Conservation (phyloP, 2,888 invertebrate species). For the Synergus itoensis region DNA sequence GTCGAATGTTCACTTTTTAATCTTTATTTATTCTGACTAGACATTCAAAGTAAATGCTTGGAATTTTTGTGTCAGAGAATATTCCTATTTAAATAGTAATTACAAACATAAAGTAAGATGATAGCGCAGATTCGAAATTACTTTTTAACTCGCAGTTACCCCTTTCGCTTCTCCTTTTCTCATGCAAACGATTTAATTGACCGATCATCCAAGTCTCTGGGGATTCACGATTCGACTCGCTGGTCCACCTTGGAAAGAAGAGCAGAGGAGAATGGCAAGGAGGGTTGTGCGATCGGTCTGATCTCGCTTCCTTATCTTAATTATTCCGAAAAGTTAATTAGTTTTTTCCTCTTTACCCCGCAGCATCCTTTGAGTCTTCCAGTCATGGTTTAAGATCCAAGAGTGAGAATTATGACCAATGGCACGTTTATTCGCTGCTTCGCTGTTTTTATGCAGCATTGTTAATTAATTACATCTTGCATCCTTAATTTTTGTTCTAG, state of each 20-base stretch:
- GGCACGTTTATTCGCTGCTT: not conserved
- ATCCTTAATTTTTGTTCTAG: not conserved
- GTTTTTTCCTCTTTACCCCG: conserved; percentile 69
- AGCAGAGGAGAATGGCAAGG: conserved; percentile 52
- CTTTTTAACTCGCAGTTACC: not conserved
- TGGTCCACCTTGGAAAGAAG: conserved; percentile 49
- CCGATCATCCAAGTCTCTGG: conserved; percentile 60
- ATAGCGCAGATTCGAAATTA: not conserved
- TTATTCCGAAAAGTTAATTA: conserved; percentile 76
- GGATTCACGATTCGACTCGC: conserved; percentile 50
- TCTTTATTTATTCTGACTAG: not conserved
- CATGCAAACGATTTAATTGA: conserved; percentile 67
- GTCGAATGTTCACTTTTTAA: not conserved
- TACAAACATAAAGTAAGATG: not conserved
- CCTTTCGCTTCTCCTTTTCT: conserved; percentile 45
- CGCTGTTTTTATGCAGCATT: not conserved
- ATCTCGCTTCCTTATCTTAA: conserved; percentile 74
- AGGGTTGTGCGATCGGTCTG: conserved; percentile 68
- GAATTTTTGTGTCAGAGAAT: not conserved
- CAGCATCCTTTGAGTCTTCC: conserved; percentile 68
- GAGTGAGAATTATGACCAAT: not conserved
- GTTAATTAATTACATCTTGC: not conserved
- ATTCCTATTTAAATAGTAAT: not conserved
- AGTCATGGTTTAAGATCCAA: not conserved
- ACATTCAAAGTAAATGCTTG: no score